phyloP scores from a whole-genome alignment of 2,113 vertebrate genomes.

The Silurus glanis region DNA sequence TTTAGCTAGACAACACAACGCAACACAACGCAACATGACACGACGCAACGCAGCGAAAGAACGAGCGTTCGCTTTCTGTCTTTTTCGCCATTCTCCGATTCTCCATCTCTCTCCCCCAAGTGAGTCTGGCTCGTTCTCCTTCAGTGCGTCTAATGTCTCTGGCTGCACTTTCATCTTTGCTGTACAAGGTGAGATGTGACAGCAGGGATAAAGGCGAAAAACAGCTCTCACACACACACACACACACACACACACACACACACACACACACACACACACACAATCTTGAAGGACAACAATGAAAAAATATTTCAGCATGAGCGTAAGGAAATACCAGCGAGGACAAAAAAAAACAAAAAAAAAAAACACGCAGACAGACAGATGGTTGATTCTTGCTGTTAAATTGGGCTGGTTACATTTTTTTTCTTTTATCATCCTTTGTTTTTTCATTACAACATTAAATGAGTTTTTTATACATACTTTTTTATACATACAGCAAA shows the following conservation, averaged over 20 bases:
- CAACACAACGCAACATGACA: constrained; percentile 22
- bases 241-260: constrained; percentile 10
- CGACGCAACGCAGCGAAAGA: neutral
- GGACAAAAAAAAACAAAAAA: neutral
- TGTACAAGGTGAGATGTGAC: constrained; percentile 51
- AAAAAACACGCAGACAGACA: neutral
- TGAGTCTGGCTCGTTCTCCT: constrained; percentile 47
- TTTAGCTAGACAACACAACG: constrained; percentile 41
- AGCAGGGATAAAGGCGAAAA: constrained; percentile 44
- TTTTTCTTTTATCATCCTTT: too few relatives aligned
- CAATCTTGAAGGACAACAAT: neutral
- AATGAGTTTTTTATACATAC: neutral
- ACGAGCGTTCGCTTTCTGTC: constrained; percentile 4
- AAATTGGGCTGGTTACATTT: neutral
- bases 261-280: neutral
- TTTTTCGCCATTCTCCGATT: constrained; percentile 18
- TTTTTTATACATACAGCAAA: neutral
- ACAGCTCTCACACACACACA: constrained; percentile 12
- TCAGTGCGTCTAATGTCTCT: constrained; percentile 37
- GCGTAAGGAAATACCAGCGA: neutral
- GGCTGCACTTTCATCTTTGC: constrained; percentile 54
- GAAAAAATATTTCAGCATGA: neutral
- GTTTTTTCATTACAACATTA: neutral
- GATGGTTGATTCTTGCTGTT: neutral
- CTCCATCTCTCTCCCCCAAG: constrained; percentile 28